phyloP scores from a whole-genome alignment of 2,797 vertebrate genomes.

The Characodon lateralis region DNA sequence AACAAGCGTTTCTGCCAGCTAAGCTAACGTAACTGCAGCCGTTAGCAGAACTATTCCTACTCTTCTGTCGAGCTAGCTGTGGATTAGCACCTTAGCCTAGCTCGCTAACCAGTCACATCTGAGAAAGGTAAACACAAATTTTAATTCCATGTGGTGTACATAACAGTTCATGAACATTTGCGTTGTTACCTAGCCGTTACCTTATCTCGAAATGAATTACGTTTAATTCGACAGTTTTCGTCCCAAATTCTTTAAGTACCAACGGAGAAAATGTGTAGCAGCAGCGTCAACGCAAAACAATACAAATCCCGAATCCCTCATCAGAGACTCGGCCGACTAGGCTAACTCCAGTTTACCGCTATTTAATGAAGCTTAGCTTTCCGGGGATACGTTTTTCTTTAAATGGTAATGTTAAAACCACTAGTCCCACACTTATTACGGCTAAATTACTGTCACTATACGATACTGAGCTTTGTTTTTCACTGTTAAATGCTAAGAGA shows the following conservation, averaged over 20 bases:
- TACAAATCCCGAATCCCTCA: slow-evolving; percentile 51
- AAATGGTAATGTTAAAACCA: not conserved
- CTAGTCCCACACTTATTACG: not conserved
- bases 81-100: slow-evolving; percentile 70
- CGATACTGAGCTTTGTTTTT: slow-evolving; percentile 8
- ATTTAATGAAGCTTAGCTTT: slow-evolving; percentile 26
- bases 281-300: slow-evolving; percentile 70
- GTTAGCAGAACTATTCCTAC: slow-evolving; percentile 61
- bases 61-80: slow-evolving; percentile 66
- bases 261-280: slow-evolving; percentile 55
- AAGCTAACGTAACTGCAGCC: slow-evolving; percentile 72
- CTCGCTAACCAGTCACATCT: slow-evolving; percentile 73
- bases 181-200: not conserved
- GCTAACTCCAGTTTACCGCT: slow-evolving; percentile 51
- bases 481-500: slow-evolving; percentile 36
- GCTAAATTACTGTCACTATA: not conserved
- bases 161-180: slow-evolving; percentile 18
- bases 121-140: slow-evolving; percentile 75
- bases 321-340: slow-evolving; percentile 48
- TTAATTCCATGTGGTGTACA: slow-evolving; percentile 7
- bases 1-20: slow-evolving; percentile 61
- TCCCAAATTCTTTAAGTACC: slow-evolving; percentile 38
- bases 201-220: slow-evolving; percentile 12
- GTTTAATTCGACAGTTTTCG: slow-evolving; percentile 11
- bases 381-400: slow-evolving; percentile 1